These are phyloP conservation scores for Chelonus formosanus DNA, from an alignment of 2,888 invertebrate genomes.

Conservation along the genomic window DNA sequence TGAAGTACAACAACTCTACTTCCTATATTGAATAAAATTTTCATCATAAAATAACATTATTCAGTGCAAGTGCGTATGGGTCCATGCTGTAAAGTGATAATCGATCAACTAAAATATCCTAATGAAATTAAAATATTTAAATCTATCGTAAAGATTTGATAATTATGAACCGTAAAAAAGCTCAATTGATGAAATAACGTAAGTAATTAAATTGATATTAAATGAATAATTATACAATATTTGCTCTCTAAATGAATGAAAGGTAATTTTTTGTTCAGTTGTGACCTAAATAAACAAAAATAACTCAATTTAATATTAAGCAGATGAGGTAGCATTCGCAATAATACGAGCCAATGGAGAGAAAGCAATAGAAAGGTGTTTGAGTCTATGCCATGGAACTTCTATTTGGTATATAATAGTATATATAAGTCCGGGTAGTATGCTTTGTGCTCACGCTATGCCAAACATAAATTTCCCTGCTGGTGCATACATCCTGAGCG, in stretches of 20 bases:
- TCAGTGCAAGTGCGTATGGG: too few relatives aligned
- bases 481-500: constrained; percentile 41
- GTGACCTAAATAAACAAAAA: constrained; percentile 38
- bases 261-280: background rate
- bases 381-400: constrained; percentile 19
- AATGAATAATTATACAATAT: too few relatives aligned
- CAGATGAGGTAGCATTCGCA: constrained; percentile 35
- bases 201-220: too few relatives aligned
- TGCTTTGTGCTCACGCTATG: constrained; percentile 49
- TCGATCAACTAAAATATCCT: too few relatives aligned
- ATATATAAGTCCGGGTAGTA: constrained; percentile 28
- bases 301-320: constrained; percentile 46
- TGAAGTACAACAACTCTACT: too few relatives aligned
- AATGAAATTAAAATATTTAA: too few relatives aligned
- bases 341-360: constrained; percentile 11
- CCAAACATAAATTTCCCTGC: constrained; percentile 48
- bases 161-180: too few relatives aligned
- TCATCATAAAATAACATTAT: too few relatives aligned
- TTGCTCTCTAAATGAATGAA: background rate
- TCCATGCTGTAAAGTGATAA: too few relatives aligned
- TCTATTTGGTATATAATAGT: constrained; percentile 14
- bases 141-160: too few relatives aligned
- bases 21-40: too few relatives aligned
- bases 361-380: constrained; percentile 22
- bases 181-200: too few relatives aligned